Base-by-base conservation (phyloP, 2,888 invertebrate species). In the Drosophila hamatofila region DNA sequence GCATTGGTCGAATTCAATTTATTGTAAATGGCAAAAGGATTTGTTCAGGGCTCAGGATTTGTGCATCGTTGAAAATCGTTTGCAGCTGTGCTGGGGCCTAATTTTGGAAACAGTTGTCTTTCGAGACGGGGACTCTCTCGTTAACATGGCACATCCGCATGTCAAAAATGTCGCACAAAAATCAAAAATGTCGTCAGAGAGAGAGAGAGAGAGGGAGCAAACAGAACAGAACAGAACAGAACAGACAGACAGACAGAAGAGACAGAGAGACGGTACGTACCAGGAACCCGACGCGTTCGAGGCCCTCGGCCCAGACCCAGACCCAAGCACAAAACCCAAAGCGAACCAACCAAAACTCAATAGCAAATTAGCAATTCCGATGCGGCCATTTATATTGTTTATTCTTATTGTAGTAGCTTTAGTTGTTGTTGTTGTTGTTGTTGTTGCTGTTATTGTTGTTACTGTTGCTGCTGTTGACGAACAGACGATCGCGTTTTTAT, bases 131-230 rank as follows among this genome's bases (percentile, higher is more conserved):
- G 48, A 21, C 35, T 4, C 52, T 25, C 27, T 84, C 85, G 88
- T 88, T 82, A 88, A 82, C 85, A 84, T 86, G 88, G 88, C 78
- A 89, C 86, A 87, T 87, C 88, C 86, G 86, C 88, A 87, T 89
- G 86, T 87, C 86, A 89, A 87, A 87, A 87, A 89, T 89, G 90
- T 86, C 86, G 83, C 83, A 83, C 86, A 88, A 88, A 83, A 88
- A 82, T 88, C 81, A 83, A 81, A 83, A 73, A 78, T 69, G 67
- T 78, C 63, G 77, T 64, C 76, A 65, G 46, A 59, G 42, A 23
- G 44, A 41, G 57, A 48, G 42, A 6, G 42, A 23, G 46, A 39
- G 35, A 39, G 16, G 62, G 42, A 55, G 33, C 25, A 9, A 46
- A 30, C 37, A n/a, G 63, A 48, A 48, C 49, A n/a, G 49, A 44